These are phyloP conservation scores for Dermatemys mawii DNA, from an alignment of 2,113 vertebrate genomes.

Conservation along the genomic window DNA sequence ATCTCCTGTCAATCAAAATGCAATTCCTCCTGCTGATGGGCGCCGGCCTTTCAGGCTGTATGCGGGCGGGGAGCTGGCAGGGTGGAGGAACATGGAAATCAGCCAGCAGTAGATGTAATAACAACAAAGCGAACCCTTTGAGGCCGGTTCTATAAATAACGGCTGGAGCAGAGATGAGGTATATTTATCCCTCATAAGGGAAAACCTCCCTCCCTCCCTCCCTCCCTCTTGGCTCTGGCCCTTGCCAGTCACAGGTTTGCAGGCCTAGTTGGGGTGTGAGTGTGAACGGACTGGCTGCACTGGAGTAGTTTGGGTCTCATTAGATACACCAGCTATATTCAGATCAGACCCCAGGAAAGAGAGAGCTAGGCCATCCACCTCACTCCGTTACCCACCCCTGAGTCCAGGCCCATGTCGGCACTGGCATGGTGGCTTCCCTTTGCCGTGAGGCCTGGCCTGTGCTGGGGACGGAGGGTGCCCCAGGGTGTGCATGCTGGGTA, in stretches of 20 bases:
- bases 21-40: not conserved
- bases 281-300: not conserved
- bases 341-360: not conserved
- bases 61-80: not conserved
- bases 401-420: no score
- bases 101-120: not conserved
- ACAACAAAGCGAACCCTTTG: not conserved
- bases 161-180: not conserved
- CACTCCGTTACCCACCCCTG: not conserved
- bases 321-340: no score
- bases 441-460: no score
- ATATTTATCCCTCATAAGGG: not conserved
- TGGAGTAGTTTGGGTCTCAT: not conserved
- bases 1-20: not conserved
- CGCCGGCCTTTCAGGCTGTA: no score
- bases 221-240: not conserved
- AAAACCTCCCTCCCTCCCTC: not conserved
- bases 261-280: not conserved
- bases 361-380: not conserved
- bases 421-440: no score
- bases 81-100: not conserved
- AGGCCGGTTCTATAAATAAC: not conserved
- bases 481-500: no score
- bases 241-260: conserved; percentile 49
- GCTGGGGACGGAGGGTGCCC: no score